Evolutionary conservation across 1,140 invertebrate genomes (phyloP).

Genomic region (Drosophila bocki): DNA sequence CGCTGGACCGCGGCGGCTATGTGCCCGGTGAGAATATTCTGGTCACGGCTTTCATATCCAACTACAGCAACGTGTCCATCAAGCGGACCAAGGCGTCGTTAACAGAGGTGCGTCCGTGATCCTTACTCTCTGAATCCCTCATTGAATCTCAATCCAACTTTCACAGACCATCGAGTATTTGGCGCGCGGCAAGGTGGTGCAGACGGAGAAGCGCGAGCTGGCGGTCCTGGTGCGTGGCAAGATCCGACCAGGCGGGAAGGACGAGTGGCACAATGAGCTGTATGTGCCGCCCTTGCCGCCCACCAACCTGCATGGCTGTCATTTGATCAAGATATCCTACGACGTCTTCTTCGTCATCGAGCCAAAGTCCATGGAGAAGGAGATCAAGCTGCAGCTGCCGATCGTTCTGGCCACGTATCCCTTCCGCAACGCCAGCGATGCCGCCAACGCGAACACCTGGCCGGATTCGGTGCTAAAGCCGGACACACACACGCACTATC

Average conservation of each 20-base stretch:
- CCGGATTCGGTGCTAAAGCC: slow-evolving; percentile 88
- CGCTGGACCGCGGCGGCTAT: slow-evolving; percentile 95
- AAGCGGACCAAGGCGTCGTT: slow-evolving; percentile 91
- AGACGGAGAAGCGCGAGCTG: slow-evolving; percentile 94
- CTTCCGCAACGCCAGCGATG: slow-evolving; percentile 88
- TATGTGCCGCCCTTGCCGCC: slow-evolving; percentile 97
- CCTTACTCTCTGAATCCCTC: slow-evolving; percentile 71
- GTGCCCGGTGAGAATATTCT: slow-evolving; percentile 96
- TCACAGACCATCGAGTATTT: slow-evolving; percentile 94
- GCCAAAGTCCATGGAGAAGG: slow-evolving; percentile 95
- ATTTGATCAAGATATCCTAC: slow-evolving; percentile 97
- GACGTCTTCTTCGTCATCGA: slow-evolving; percentile 97
- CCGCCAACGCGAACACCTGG: slow-evolving; percentile 86
- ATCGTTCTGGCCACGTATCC: slow-evolving; percentile 98
- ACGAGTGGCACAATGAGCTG: slow-evolving; percentile 94
- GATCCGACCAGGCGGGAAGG: slow-evolving; percentile 91
- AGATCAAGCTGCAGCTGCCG: slow-evolving; percentile 96
- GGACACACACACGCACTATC: slow-evolving; percentile 94
- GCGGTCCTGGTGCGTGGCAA: slow-evolving; percentile 93
- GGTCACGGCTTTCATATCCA: slow-evolving; percentile 93
- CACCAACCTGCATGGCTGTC: slow-evolving; percentile 97
- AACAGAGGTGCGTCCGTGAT: slow-evolving; percentile 88
- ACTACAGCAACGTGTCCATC: slow-evolving; percentile 92
- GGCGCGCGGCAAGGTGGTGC: slow-evolving; percentile 93
- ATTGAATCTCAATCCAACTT: background rate